Evolutionary conservation across 2,113 vertebrate species (phyloP).

Genomic region (Pelmatolapia mariae): DNA sequence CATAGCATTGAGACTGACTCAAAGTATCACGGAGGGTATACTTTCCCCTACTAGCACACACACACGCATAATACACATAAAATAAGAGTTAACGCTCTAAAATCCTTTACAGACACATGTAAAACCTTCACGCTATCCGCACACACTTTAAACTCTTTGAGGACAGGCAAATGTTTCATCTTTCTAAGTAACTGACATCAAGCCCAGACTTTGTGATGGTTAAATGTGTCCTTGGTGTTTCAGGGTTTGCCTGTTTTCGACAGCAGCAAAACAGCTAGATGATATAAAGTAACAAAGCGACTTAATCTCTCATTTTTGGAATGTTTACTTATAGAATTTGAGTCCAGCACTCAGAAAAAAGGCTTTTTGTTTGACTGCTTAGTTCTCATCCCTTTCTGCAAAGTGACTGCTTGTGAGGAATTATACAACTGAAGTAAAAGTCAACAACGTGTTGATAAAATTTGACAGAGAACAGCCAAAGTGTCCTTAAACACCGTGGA

Average conservation of each 20-base stretch:
- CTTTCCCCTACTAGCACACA: background rate
- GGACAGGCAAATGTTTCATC: background rate
- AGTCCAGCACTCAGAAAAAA: background rate
- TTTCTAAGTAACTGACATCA: background rate
- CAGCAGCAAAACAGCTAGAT: background rate
- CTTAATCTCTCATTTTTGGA: background rate
- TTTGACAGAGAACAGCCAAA: background rate
- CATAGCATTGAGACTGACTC: conserved; percentile 33
- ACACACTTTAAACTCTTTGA: background rate
- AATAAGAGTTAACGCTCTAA: background rate
- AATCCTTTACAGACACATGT: conserved; percentile 13
- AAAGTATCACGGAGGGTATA: conserved; percentile 26
- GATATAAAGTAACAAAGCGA: background rate
- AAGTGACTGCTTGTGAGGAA: rapidly evolving
- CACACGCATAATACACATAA: background rate
- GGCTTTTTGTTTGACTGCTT: background rate
- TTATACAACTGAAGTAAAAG: background rate
- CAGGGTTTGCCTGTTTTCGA: background rate
- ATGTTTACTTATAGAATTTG: background rate
- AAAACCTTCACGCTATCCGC: background rate
- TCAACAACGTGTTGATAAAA: background rate
- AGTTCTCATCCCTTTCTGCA: background rate
- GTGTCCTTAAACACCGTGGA: background rate
- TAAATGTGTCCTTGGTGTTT: background rate
- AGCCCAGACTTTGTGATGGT: background rate